Base-by-base conservation (phyloP, 2,888 invertebrate genomes). In the Melieria crassipennis region DNA sequence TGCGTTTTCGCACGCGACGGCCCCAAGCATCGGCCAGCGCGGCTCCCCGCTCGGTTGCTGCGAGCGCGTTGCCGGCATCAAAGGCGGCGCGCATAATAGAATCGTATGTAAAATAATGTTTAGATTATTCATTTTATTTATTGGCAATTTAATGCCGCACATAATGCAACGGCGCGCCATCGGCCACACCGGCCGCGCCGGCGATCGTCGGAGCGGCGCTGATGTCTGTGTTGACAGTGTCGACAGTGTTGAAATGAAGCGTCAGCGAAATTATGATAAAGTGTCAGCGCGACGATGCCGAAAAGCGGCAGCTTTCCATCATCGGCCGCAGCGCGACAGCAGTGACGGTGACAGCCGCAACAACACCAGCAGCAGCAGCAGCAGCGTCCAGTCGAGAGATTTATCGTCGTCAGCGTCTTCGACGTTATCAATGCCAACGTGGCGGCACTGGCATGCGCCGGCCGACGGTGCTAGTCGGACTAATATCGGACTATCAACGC, bases 71-170 rank as follows among this genome's bases (percentile, higher is more conserved):
- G 11, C 13, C 65, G 72, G 45, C 71, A 72, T 13, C 65, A 72
- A 56, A 46, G 61, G 16, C 50, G 45, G 45, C 13, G 45, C 55
- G 13, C 45, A 60, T 52, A 69, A 63, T 42, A 55, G 45, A 67
- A 75, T 75, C 80, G 73, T 77, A 78, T 81, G 78, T 81, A 82
- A 79, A 77, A 78, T 80, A 82, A 79, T 82, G 79, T 77, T 77
- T 76, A 79, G 79, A 81, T 79, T 81, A 83, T 82, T 83, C 79
- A 81, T 83, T 79, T 78, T 77, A 73, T 65, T 70, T 64, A 78
- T 80, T 30, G 64, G 70, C 50, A 58, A 70, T 52, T 16, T 64
- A 58, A 43, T 64, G 58, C 48, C 47, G 50, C 48, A 64, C 50
- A 30, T 55, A 47, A 30, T 30, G 30, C 30, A 30, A 3, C 16